Conservation (phyloP, 2,888 invertebrate species). For the Lampropteryx suffumata region DNA sequence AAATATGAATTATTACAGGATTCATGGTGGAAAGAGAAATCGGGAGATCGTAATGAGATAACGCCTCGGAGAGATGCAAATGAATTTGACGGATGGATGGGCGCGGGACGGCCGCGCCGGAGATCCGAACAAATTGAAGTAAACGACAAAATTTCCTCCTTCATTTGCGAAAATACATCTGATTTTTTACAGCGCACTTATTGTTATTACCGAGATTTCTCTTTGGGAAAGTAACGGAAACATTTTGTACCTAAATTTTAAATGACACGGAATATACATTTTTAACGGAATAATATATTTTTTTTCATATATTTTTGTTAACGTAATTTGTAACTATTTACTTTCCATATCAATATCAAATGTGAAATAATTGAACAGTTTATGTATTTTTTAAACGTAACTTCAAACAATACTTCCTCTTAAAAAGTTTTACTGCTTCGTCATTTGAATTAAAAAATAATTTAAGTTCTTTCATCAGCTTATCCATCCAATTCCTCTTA, state of each 20-base stretch:
- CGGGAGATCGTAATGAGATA: conserved; percentile 66
- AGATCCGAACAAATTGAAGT: conserved; percentile 59
- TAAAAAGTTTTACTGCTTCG: background rate
- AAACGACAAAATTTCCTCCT: conserved; percentile 56
- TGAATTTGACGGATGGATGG: conserved; percentile 59
- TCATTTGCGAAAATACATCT: conserved; percentile 55
- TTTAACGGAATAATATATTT: conserved; percentile 14
- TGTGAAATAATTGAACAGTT: no score
- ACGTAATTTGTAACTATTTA: background rate
- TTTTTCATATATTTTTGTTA: conserved; percentile 26
- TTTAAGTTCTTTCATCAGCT: conserved; percentile 12
- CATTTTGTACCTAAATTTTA: conserved; percentile 9
- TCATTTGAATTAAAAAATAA: conserved; percentile 5
- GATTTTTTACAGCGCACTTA: conserved; percentile 26
- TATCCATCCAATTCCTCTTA: conserved; percentile 14
- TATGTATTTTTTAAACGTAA: no score
- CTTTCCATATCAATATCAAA: background rate
- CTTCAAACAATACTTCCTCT: background rate
- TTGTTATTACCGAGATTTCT: conserved; percentile 21
- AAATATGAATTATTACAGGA: conserved; percentile 55
- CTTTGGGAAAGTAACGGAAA: conserved; percentile 6
- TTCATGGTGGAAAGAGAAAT: conserved; percentile 49
- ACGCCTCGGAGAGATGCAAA: conserved; percentile 68
- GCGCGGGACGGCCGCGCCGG: conserved; percentile 38
- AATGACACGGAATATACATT: no score